These are phyloP conservation scores for Abscondita cerata DNA, from an alignment of 2,888 invertebrate genomes.

Conservation along the genomic window DNA sequence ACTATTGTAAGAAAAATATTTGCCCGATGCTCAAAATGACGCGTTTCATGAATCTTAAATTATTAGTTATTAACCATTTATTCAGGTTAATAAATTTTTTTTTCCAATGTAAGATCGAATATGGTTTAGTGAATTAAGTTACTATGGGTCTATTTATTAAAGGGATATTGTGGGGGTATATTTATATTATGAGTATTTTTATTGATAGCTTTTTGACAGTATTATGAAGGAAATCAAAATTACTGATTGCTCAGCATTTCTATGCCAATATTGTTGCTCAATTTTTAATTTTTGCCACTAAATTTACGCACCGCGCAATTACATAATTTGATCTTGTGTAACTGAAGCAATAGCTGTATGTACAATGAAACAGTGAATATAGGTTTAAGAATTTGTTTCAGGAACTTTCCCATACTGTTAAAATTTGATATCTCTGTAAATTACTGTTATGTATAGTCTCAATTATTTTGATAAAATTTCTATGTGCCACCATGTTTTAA, in stretches of 20 bases:
- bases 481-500: conserved; percentile 1
- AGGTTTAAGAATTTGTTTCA: not conserved
- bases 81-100: conserved; percentile 6
- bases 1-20: conserved; percentile 33
- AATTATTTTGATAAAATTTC: not conserved
- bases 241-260: not conserved
- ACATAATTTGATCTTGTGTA: not conserved
- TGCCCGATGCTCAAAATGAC: conserved; percentile 11
- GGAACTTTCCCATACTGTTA: not conserved
- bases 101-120: conserved; percentile 2
- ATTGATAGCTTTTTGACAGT: conserved; percentile 1
- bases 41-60: conserved; percentile 9
- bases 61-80: not conserved
- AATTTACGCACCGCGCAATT: not conserved
- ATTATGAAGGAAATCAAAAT: not conserved
- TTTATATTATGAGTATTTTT: too few species aligned
- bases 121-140: conserved; percentile 1
- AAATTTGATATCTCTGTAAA: not conserved
- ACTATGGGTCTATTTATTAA: not conserved
- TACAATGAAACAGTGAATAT: not conserved
- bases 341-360: conserved; percentile 4
- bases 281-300: not conserved
- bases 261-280: conserved; percentile 9
- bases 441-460: not conserved
- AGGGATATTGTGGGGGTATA: not conserved